These are phyloP conservation scores for Harpegnathos saltator DNA, from an alignment of 1,140 invertebrate genomes.

Conservation along the genomic window DNA sequence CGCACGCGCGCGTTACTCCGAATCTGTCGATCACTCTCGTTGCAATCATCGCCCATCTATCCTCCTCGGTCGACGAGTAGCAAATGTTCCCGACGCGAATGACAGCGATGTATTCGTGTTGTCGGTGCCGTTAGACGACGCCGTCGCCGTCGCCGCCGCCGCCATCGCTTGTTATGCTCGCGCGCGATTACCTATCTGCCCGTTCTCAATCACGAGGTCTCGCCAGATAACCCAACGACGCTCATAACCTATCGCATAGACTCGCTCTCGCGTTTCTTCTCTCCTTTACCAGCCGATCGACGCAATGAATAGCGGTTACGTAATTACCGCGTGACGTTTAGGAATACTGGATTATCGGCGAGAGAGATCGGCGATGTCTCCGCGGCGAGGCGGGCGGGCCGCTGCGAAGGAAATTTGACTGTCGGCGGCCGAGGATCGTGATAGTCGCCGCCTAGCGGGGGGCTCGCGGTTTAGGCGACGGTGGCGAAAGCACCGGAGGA, in stretches of 20 bases:
- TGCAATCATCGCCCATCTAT: background rate
- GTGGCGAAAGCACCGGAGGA: background rate
- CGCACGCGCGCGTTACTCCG: slow-evolving; percentile 45
- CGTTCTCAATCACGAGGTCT: slow-evolving; percentile 78
- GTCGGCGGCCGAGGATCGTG: no score
- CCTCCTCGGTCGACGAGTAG: slow-evolving; percentile 28
- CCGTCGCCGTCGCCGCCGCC: background rate
- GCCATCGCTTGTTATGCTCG: slow-evolving; percentile 52
- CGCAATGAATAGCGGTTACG: slow-evolving; percentile 60
- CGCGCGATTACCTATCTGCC: slow-evolving; percentile 77
- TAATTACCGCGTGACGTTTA: slow-evolving; percentile 62
- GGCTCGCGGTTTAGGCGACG: no score
- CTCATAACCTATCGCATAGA: slow-evolving; percentile 70
- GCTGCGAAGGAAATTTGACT: background rate
- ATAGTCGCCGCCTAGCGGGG: no score
- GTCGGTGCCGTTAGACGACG: slow-evolving; percentile 8
- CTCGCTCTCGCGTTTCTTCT: slow-evolving; percentile 24
- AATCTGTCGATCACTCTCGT: slow-evolving; percentile 26
- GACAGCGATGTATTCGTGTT: slow-evolving; percentile 34
- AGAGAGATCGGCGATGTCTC: slow-evolving; percentile 14
- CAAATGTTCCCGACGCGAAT: slow-evolving; percentile 27
- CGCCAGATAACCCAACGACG: slow-evolving; percentile 76
- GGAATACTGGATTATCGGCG: slow-evolving; percentile 34
- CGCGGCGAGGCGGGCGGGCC: background rate
- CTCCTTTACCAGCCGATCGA: background rate